Evolutionary conservation across 2,113 vertebrate genomes (phyloP).

Genomic region (Anguilla rostrata): DNA sequence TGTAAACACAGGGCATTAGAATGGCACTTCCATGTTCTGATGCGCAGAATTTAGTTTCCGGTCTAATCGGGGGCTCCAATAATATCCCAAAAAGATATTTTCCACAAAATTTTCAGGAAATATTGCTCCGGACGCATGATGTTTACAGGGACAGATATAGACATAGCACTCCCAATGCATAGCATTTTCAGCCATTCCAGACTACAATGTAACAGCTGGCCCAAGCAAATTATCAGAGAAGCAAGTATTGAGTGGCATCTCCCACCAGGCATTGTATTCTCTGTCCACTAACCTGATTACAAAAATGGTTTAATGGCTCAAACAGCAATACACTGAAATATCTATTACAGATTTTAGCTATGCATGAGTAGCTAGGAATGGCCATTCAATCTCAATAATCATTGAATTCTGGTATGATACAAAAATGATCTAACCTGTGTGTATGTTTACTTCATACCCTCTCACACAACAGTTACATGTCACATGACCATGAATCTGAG

Average conservation of each 20-base stretch:
- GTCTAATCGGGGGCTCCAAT: not conserved
- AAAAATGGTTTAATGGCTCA: too few species aligned
- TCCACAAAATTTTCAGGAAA: not conserved
- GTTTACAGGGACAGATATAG: not conserved
- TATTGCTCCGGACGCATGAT: not conserved
- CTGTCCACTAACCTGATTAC: too few species aligned
- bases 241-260: not conserved
- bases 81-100: not conserved
- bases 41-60: not conserved
- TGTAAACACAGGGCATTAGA: not conserved
- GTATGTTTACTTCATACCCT: too few species aligned
- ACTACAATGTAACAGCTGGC: too few species aligned
- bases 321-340: too few species aligned
- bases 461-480: too few species aligned
- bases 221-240: not conserved
- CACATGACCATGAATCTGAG: not conserved
- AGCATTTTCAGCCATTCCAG: not conserved
- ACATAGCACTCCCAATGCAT: not conserved
- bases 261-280: too few species aligned
- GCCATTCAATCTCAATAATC: too few species aligned
- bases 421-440: too few species aligned
- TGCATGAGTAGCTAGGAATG: too few species aligned
- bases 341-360: too few species aligned
- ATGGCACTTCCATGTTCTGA: not conserved
- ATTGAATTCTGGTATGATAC: too few species aligned